phyloP scores from a whole-genome alignment of 1,140 invertebrate genomes.

The Penaeus japonicus region DNA sequence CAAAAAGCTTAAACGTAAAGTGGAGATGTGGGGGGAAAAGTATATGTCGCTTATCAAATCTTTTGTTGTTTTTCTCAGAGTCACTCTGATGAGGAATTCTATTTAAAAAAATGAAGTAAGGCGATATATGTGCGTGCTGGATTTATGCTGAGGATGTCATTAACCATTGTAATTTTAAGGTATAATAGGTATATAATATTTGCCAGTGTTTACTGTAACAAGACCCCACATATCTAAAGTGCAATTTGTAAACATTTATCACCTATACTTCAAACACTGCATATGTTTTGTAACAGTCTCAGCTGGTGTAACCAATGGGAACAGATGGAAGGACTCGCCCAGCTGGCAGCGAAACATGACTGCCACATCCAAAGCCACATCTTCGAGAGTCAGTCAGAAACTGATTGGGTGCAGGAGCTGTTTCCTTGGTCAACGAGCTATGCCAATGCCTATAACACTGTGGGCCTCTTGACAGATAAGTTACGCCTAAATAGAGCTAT shows the following conservation, averaged over 20 bases:
- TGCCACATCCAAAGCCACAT: slow-evolving; percentile 84
- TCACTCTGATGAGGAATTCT: too few relatives aligned
- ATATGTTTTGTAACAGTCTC: slow-evolving; percentile 68
- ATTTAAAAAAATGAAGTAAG: too few relatives aligned
- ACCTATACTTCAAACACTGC: not conserved
- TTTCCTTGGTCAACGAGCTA: slow-evolving; percentile 73
- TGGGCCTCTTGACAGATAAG: slow-evolving; percentile 77
- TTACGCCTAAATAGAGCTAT: slow-evolving; percentile 63
- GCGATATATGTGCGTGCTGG: too few relatives aligned
- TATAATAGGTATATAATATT: not conserved
- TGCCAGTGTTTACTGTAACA: too few relatives aligned
- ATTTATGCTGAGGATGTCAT: not conserved
- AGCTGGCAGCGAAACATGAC: slow-evolving; percentile 74
- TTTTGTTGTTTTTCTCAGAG: too few relatives aligned
- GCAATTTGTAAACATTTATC: too few relatives aligned
- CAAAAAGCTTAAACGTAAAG: slow-evolving; percentile 16
- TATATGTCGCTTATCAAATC: too few relatives aligned
- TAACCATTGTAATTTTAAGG: not conserved
- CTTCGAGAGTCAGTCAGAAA: slow-evolving; percentile 79
- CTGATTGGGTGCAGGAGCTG: slow-evolving; percentile 70
- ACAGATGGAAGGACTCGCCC: slow-evolving; percentile 74
- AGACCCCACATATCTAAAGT: not conserved
- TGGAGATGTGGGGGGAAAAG: too few relatives aligned
- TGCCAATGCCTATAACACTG: slow-evolving; percentile 77
- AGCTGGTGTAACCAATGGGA: slow-evolving; percentile 77